Base-by-base conservation (phyloP, 2,113 vertebrate species). In the Sander lucioperca region DNA sequence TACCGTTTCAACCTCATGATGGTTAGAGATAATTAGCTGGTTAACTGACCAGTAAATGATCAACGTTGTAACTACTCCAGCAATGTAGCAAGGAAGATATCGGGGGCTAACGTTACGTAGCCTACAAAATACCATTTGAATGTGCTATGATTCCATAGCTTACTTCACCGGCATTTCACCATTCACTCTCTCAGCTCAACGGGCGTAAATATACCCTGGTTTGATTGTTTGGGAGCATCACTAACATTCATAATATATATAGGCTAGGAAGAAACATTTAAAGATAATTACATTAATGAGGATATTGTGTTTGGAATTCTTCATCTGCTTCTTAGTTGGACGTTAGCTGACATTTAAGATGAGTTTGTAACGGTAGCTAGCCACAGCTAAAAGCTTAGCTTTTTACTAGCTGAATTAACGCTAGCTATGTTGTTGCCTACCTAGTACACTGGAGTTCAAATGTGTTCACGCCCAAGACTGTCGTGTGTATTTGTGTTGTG, bases 391-490 rank as follows among this genome's bases (percentile, higher is more conserved):
- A 83, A 43, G 6, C 86, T 73, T 92, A 93, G 88, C 90, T 39
- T 76, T 59, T 27, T 23, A 4, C 9, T 4, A 30, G 90, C 89
- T 89, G 10, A 43, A 43, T 10, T 43, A 91, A 27, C 77, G 62
- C 36, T 89, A 86, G 89, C 91, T 70, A 19, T 58, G 64, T 63
- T 70, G 59, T 75, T 87, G 74, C 48, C 84, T 39, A 43, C 39
- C 39, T 43, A 43, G 53, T 57, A 4, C 43, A 30, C 57, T 59
- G 50, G 79, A 86, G 74, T 86, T 83, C 66, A 73, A 25, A 78
- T 50, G 86, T 69, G 84, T 92, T 91, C 83, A 92, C 90, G 90
- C 93, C 89, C 92, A 86, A 81, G 23, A 63, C 70, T 5, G 36
- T 18, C 56, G 25, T 76, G 78, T 84, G 83, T 76, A 1, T 86